Conservation (phyloP, 2,113 vertebrate genomes). For the Clarias batrachus region DNA sequence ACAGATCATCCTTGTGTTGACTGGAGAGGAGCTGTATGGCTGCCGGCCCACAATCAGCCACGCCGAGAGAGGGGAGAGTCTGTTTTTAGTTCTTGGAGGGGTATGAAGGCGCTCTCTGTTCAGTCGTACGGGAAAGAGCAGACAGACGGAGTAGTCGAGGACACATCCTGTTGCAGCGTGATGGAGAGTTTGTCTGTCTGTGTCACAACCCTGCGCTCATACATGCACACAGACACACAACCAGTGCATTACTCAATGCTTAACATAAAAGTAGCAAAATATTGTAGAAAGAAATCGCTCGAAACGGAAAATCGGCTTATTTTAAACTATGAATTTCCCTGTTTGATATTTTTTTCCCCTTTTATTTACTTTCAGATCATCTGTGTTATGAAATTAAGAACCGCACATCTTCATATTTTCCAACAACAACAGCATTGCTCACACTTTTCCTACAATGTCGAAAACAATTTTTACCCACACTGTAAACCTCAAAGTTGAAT, state of each 20-base stretch:
- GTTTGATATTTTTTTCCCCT: neutral
- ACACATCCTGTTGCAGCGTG: constrained; percentile 5
- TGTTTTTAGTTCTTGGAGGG: constrained; percentile 33
- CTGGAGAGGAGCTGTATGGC: constrained; percentile 33
- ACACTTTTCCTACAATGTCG: neutral
- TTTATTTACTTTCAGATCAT: neutral
- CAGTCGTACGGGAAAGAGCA: constrained; percentile 1
- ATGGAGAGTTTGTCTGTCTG: neutral
- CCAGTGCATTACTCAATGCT: neutral
- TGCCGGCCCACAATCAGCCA: constrained; percentile 23
- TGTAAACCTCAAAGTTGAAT: neutral
- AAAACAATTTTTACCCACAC: neutral
- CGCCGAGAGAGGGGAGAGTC: constrained; percentile 15
- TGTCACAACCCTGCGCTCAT: neutral
- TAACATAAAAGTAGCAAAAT: too few relatives aligned
- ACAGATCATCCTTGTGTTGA: constrained; percentile 50
- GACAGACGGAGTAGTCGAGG: neutral
- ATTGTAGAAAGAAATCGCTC: too few relatives aligned
- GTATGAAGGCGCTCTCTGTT: constrained; percentile 34
- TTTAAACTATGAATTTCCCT: too few relatives aligned
- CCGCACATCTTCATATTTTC: neutral
- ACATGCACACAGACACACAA: neutral
- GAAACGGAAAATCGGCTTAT: too few relatives aligned
- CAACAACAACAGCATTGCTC: neutral
- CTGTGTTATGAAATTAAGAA: neutral